A percentile compares a stretch with the other conserved stretches of the same genome.
Conservation (phyloP, 2,888 invertebrate genomes). For the Euzetes globulus region DNA sequence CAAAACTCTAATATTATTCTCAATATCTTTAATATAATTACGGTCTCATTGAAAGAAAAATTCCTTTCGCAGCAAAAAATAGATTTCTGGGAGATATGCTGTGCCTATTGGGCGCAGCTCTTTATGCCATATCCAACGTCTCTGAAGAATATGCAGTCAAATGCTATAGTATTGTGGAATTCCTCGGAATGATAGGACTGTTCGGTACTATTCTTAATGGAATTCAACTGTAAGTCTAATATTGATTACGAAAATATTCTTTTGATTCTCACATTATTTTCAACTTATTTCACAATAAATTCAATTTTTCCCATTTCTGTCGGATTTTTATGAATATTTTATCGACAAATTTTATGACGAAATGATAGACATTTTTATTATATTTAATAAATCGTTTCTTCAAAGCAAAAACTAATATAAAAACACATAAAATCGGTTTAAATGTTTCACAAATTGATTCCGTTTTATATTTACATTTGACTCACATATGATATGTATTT, state of each 20-base stretch:
- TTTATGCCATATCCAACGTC: constrained; percentile 72
- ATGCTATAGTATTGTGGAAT: constrained; percentile 66
- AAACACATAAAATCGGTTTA: not conserved
- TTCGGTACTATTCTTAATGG: constrained; percentile 70
- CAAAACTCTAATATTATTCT: too few relatives aligned
- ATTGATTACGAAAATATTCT: not conserved
- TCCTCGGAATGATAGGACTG: constrained; percentile 69
- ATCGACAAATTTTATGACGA: not conserved
- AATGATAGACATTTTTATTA: not conserved
- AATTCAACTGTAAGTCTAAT: constrained; percentile 62
- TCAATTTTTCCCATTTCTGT: not conserved
- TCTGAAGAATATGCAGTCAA: constrained; percentile 72
- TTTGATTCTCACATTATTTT: not conserved
- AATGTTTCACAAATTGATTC: not conserved
- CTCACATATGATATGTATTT: not conserved
- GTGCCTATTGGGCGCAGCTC: constrained; percentile 65
- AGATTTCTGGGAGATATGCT: constrained; percentile 74
- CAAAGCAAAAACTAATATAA: not conserved
- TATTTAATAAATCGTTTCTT: not conserved
- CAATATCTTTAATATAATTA: not conserved
- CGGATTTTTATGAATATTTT: not conserved
- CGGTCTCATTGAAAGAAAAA: not conserved
- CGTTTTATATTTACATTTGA: not conserved
- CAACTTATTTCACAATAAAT: too few relatives aligned
- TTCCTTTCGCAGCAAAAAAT: constrained; percentile 59